Evolutionary conservation across 2,113 vertebrate species (phyloP).

Genomic region (Microcebus ravelobensis): DNA sequence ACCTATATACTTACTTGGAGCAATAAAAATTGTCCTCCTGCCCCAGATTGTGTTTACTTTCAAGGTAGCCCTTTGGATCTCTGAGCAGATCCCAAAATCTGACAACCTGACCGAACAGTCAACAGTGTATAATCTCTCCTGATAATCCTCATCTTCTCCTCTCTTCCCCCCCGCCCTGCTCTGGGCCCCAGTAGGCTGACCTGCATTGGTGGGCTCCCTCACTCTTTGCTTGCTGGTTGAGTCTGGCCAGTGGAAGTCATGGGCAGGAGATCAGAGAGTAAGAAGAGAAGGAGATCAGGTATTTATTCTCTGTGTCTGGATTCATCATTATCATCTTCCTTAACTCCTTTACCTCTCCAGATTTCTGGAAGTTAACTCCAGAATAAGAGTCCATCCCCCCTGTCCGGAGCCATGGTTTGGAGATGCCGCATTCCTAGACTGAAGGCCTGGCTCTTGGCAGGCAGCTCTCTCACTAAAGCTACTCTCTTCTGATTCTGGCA

Average conservation of each 20-base stretch:
- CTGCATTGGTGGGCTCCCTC: neutral
- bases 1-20: constrained; percentile 10
- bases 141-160: neutral
- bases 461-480: neutral
- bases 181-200: neutral
- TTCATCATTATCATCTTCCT: neutral
- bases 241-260: neutral
- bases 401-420: neutral
- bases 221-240: neutral
- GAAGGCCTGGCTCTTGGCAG: neutral
- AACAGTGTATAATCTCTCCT: neutral
- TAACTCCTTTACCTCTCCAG: neutral
- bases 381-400: neutral
- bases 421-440: neutral
- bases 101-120: neutral
- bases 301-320: neutral
- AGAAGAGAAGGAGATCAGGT: neutral
- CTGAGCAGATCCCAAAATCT: constrained; percentile 30
- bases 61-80: constrained; percentile 27
- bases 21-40: constrained; percentile 53
- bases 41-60: constrained; percentile 44
- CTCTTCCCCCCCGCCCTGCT: rapidly evolving
- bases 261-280: neutral
- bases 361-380: constrained; percentile 27
- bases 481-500: neutral